Base-by-base conservation (phyloP, 2,113 vertebrate genomes). In the Catharus minimus region DNA sequence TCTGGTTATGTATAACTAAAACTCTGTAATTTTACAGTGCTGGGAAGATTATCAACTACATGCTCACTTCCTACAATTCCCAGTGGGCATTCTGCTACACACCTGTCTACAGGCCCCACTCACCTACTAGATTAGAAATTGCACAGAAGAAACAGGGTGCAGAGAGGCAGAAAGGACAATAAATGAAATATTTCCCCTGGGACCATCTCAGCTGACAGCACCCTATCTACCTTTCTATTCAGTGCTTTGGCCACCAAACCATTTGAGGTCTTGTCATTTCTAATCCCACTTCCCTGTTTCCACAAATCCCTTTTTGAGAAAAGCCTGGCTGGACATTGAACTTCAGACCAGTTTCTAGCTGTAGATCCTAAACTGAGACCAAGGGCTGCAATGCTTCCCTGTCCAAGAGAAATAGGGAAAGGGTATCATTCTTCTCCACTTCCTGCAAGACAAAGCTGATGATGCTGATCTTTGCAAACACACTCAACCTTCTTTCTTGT, bases 11-110 rank as follows among this genome's bases (percentile, higher is more conserved):
- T 58, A 38, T 41, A 78, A 71, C 33, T 46, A 77, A 78, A 53
- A 58, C 7, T 19, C 39, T 0, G 0, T 58, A 55, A 41, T 82
- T 86, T 78, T 57, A 69, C 32, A 62, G 56, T 0, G 1, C 38
- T 82, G n/a, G 38, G 64, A 71, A 84, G 15, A 5, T 24, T 13
- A 66, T 2, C 56, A 82, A 28, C 64, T 36, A 30, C 4, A 16
- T 24, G 19, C 16, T 39, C 24, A 44, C 10, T 20, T 83, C 47
- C 21, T 44, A 58, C 5, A 74, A 7, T 6, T 66, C 7, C 49
- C 9, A 65, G 12, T 0, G 41, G 15, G 11, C 6, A 53, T 57
- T 44, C 50, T 61, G 38, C 55, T 30, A 53, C 55, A 36, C 3
- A 44, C 2, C 13, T 38, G 18, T 33, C 46, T 9, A 44, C 3